Base-by-base conservation (phyloP, 2,797 vertebrate genomes). In the Silurus aristotelis region DNA sequence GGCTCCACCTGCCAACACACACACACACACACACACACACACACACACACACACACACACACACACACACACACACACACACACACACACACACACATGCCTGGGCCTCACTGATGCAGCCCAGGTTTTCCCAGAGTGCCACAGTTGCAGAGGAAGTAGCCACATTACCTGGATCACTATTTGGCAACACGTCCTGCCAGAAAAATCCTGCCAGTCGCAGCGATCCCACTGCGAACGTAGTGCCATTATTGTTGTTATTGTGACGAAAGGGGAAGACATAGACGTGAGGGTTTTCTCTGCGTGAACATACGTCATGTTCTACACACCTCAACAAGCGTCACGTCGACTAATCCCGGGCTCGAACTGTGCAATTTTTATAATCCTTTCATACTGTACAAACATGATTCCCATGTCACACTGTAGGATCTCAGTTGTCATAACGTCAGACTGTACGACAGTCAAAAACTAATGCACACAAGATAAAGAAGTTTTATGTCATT, bases 121-220 rank as follows among this genome's bases (percentile, higher is more conserved):
- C 61, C 71, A 60, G 84, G 61, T 60, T 85, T 76, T 82, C 79
- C 71, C 79, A 85, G 70, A 80, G 64, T 82, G 80, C 80, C 80
- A 76, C 71, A 83, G 80, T 86, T 83, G 82, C 73, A 83, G 48
- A 86, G 82, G 85, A 86, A 86, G 82, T 86, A 27, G 67, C 67
- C 60, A 61, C 61, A 81, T 80, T 70, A 86, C 82, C 76, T 72
- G 85, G 81, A 77, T 64, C 71, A 77, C 68, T 83, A 81, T 31
- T 86, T 83, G 80, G 80, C 81, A 79, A 72, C 31, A 71, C 55
- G 27, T 71, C 56, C 66, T 70, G 85, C 73, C 81, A 83, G 31
- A 66, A 66, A 66, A 71, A 55, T 46, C 75, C 58, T 71, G 80
- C 85, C 85, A 77, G 17, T 78, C 22, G 52, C 25, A 46, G 75